phyloP scores from a whole-genome alignment of 2,888 invertebrate genomes.

The Allacma fusca region DNA sequence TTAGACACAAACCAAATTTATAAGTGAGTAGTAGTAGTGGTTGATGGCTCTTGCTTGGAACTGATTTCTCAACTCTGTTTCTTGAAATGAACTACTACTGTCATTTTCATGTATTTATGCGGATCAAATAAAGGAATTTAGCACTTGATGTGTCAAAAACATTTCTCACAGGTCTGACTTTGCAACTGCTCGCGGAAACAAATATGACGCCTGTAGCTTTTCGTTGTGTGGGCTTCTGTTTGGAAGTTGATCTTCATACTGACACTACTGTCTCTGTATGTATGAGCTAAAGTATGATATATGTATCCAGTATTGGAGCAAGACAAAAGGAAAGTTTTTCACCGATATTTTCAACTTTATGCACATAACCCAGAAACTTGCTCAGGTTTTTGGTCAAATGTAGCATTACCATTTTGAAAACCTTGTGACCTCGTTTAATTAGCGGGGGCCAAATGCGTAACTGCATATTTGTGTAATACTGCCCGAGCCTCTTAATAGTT shows the following conservation, averaged over 20 bases:
- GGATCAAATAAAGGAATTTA: constrained; percentile 5
- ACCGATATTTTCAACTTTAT: not conserved
- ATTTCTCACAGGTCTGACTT: not conserved
- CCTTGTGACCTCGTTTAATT: not conserved
- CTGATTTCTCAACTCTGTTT: not conserved
- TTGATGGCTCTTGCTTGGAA: not conserved
- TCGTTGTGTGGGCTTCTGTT: too few relatives aligned
- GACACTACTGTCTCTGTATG: too few relatives aligned
- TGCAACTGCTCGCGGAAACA: not conserved
- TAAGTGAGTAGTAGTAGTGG: too few relatives aligned
- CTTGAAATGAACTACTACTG: not conserved
- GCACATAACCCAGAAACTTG: constrained; percentile 4
- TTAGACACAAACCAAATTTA: too few relatives aligned
- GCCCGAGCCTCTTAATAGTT: too few relatives aligned
- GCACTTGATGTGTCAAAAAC: not conserved
- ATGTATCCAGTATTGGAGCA: not conserved
- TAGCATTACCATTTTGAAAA: not conserved
- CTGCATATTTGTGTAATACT: too few relatives aligned
- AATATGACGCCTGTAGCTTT: not conserved
- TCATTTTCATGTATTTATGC: constrained; percentile 13
- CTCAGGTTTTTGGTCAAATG: too few relatives aligned
- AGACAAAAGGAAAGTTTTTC: not conserved
- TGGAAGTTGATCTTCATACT: too few relatives aligned
- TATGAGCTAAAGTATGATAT: too few relatives aligned
- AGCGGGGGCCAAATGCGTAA: too few relatives aligned